Base-by-base conservation (phyloP, 2,113 vertebrate species). In the Phalacrocorax carbo region DNA sequence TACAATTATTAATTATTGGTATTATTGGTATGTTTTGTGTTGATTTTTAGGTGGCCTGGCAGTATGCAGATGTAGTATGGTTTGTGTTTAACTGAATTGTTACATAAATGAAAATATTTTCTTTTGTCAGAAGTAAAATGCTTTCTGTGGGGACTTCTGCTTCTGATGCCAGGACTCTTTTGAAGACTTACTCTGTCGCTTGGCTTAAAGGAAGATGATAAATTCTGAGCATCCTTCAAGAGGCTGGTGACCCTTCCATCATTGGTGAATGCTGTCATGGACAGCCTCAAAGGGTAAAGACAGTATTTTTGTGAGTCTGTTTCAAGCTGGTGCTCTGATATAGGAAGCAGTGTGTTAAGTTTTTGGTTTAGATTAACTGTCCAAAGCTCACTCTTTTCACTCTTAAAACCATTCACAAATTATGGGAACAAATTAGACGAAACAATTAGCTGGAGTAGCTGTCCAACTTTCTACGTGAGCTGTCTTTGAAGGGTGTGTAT, bases 181-280 rank as follows among this genome's bases (percentile, higher is more conserved):
- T 76, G 93, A 96, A 94, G 65, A 83, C 61, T 49, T 71, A 8
- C 2, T 77, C 88, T 91, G 26, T 80, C 76, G 58, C 60, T 55
- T 90, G 86, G 86, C 79, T 96, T 72, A 73, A 91, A 94, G 84
- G 88, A 95, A 96, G 86, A 94, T 91, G 79, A 89, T 94, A 61
- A 83, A 71, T 73, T 68, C n/a, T 80, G 86, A 86, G 44, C 94
- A 91, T 90, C 78, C 66, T 83, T 86, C 95, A 91, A 86, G 87
- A 94, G 70, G 48, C 79, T 86, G 78, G 16, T 96, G 96, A 93
- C 90, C 66, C 52, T 93, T 93, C 52, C 68, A 0, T 90, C 49
- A 2, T 61, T 85, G 86, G 81, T 97, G 87, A 97, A 94, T 94
- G 88, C 91, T 95, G 92, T 95, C 42, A 60, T 95, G 95, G 90